Percentiles rank a stretch among this genome's conserved stretches.
Evolutionary conservation across 2,888 invertebrate species (phyloP).

Genomic region (Neoitamus cyanurus): DNA sequence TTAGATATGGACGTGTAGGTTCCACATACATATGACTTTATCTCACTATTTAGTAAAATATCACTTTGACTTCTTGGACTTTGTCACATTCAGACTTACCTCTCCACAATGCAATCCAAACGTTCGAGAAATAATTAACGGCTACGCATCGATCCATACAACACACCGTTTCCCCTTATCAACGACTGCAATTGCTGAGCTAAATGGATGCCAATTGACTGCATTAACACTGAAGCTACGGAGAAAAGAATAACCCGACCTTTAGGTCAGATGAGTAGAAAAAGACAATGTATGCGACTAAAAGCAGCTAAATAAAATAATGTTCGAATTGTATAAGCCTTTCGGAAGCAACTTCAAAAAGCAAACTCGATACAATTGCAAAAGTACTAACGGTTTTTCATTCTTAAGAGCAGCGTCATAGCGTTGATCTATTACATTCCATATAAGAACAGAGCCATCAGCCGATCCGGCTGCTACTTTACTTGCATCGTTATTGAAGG

Average conservation of each 20-base stretch:
- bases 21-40: no score
- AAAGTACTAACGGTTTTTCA: conserved; percentile 75
- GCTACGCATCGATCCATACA: conserved; percentile 77
- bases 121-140: not conserved
- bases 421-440: conserved; percentile 81
- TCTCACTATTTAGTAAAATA: no score
- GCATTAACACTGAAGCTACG: conserved; percentile 85
- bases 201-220: conserved; percentile 89
- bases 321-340: not conserved
- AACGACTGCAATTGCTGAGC: conserved; percentile 82
- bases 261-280: conserved; percentile 49
- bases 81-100: not conserved
- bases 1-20: no score
- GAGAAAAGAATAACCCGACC: conserved; percentile 62
- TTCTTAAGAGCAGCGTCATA: conserved; percentile 84
- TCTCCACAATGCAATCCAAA: not conserved
- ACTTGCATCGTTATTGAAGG: conserved; percentile 90
- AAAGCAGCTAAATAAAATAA: conserved; percentile 22
- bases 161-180: conserved; percentile 84
- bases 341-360: conserved; percentile 44
- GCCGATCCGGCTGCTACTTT: conserved; percentile 91
- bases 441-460: conserved; percentile 92
- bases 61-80: not conserved
- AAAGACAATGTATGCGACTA: conserved; percentile 41
- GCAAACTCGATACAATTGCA: conserved; percentile 46